Evolutionary conservation across 2,888 invertebrate genomes (phyloP).

Genomic region (Heliconius erato): DNA sequence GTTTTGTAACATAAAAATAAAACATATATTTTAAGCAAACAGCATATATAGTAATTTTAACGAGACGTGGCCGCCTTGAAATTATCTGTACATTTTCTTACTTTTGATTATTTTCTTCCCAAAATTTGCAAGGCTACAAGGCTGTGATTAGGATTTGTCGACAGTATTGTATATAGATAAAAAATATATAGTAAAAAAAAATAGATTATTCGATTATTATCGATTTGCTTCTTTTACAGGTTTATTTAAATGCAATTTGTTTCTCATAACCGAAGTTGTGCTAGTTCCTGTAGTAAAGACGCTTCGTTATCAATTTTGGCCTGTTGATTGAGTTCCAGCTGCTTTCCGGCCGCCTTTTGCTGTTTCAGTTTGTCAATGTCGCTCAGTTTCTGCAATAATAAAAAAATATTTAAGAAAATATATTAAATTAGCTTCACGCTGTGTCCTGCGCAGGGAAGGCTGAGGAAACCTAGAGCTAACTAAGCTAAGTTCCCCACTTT

Average conservation of each 20-base stretch:
- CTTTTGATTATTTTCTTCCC: no score
- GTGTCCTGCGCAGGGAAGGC: neutral
- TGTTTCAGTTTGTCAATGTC: slow-evolving; percentile 96
- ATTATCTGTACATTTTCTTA: no score
- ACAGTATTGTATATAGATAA: no score
- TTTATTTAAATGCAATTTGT: neutral
- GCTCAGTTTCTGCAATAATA: slow-evolving; percentile 90
- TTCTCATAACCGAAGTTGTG: slow-evolving; percentile 89
- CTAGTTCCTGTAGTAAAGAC: slow-evolving; percentile 90
- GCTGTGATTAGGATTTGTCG: no score
- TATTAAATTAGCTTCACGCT: neutral
- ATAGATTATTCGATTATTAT: neutral
- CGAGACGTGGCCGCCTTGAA: no score
- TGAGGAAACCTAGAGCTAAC: no score
- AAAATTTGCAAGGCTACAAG: no score
- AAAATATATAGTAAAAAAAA: neutral
- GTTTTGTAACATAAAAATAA: neutral
- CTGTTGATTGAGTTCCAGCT: slow-evolving; percentile 94
- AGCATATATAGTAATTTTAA: neutral
- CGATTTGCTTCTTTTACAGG: neutral
- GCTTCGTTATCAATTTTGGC: slow-evolving; percentile 94
- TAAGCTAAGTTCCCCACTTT: no score
- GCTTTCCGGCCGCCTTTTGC: slow-evolving; percentile 92
- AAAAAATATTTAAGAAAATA: neutral
- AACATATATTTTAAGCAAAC: neutral